These are phyloP conservation scores for Chorisops tibialis DNA, from an alignment of 2,888 invertebrate species.

Conservation along the genomic window DNA sequence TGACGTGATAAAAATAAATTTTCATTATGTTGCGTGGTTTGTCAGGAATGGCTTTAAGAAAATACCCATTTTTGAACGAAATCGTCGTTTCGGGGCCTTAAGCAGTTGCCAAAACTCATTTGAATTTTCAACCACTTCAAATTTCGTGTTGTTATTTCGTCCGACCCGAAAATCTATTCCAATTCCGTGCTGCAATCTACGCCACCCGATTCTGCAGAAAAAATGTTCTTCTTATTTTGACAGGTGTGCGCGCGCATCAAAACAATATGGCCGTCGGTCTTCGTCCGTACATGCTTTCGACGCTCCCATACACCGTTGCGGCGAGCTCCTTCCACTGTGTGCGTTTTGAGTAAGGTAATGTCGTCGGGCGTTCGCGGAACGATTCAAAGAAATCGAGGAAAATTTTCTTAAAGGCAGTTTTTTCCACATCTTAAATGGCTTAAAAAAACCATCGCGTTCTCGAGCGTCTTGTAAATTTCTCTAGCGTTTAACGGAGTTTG, in stretches of 20 bases:
- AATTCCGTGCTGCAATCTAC: not conserved
- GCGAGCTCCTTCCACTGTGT: slow-evolving; percentile 4
- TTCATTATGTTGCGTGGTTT: no score
- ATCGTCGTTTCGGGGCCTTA: no score
- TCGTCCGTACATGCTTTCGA: no score
- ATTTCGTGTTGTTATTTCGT: no score
- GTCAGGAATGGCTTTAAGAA: no score
- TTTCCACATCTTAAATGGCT: slow-evolving; percentile 3
- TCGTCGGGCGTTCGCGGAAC: slow-evolving; percentile 54
- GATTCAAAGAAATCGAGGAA: slow-evolving; percentile 58
- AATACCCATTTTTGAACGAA: no score
- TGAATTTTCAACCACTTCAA: no score
- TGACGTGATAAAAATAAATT: no score
- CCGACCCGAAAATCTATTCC: no score
- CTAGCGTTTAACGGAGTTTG: slow-evolving; percentile 60
- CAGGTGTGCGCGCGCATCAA: slow-evolving; percentile 29
- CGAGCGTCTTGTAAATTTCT: slow-evolving; percentile 40
- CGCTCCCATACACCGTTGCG: not conserved
- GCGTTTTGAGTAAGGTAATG: slow-evolving; percentile 42
- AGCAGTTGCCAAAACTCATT: no score
- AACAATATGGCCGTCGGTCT: not conserved
- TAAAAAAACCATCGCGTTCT: slow-evolving; percentile 18
- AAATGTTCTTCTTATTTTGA: slow-evolving; percentile 22
- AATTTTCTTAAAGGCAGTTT: slow-evolving; percentile 56
- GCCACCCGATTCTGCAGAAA: not conserved